These are phyloP conservation scores for Chionoecetes opilio DNA, from an alignment of 1,140 invertebrate genomes.

Conservation along the genomic window DNA sequence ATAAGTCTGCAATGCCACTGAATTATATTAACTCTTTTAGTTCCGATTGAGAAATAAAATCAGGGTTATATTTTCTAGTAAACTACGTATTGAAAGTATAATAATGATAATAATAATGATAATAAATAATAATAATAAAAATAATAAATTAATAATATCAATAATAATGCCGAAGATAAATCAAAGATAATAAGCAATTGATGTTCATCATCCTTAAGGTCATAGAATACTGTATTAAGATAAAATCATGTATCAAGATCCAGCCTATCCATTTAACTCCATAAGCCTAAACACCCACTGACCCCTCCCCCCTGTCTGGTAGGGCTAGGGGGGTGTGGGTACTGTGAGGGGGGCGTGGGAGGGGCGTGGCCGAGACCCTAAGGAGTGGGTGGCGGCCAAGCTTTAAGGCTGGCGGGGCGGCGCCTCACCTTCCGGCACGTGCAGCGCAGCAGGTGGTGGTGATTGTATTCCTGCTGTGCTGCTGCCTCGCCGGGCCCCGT, in stretches of 20 bases:
- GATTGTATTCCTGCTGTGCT: neutral
- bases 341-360: neutral
- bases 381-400: neutral
- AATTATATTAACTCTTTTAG: neutral
- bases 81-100: neutral
- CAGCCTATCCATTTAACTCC: neutral
- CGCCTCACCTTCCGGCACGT: conserved; percentile 58
- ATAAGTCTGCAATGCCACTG: neutral
- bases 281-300: neutral
- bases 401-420: neutral
- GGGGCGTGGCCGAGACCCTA: neutral
- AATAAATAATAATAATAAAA: conserved; percentile 32
- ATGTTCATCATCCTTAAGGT: no score
- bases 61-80: neutral
- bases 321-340: neutral
- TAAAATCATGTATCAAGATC: neutral
- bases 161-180: no score
- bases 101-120: conserved; percentile 9
- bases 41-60: neutral
- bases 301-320: neutral
- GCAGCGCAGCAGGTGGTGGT: neutral
- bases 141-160: neutral
- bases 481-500: neutral
- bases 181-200: neutral
- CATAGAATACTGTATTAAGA: neutral